phyloP scores from a whole-genome alignment of 2,113 vertebrate species.

The Delphinapterus leucas region DNA sequence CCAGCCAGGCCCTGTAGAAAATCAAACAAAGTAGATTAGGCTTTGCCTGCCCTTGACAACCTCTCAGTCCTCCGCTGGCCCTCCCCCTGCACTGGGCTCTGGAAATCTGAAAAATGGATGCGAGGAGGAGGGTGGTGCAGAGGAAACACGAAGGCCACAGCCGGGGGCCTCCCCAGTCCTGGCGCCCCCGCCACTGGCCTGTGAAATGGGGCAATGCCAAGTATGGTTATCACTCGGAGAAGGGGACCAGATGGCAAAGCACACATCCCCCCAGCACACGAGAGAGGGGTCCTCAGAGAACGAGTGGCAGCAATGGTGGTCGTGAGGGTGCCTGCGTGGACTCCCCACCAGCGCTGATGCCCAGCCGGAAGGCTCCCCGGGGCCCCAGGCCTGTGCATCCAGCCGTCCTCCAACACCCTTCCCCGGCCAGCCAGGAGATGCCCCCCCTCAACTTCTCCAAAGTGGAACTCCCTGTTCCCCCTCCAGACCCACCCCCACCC shows the following conservation, averaged over 20 bases:
- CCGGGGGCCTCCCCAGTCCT: not conserved
- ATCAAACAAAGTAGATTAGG: conserved; percentile 41
- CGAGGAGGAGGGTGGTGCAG: not conserved
- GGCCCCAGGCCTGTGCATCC: not conserved
- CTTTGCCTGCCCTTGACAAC: no score
- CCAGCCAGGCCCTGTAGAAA: conserved; percentile 85
- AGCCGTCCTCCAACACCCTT: rapidly evolving
- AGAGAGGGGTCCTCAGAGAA: not conserved
- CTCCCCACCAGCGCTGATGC: no score
- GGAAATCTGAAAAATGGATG: not conserved
- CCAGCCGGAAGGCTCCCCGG: not conserved
- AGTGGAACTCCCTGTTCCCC: not conserved
- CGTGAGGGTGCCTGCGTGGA: rapidly evolving
- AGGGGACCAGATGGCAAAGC: not conserved
- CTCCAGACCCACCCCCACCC: no score
- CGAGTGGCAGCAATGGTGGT: rapidly evolving
- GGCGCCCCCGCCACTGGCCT: not conserved
- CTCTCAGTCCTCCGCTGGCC: no score
- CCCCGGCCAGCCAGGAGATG: rapidly evolving
- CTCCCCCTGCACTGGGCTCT: not conserved
- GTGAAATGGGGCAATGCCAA: not conserved
- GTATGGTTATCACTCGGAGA: rapidly evolving
- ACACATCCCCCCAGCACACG: rapidly evolving
- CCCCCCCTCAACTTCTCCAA: not conserved
- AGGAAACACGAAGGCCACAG: not conserved